Conservation (phyloP, 2,113 vertebrate genomes). For the Ovis canadensis region DNA sequence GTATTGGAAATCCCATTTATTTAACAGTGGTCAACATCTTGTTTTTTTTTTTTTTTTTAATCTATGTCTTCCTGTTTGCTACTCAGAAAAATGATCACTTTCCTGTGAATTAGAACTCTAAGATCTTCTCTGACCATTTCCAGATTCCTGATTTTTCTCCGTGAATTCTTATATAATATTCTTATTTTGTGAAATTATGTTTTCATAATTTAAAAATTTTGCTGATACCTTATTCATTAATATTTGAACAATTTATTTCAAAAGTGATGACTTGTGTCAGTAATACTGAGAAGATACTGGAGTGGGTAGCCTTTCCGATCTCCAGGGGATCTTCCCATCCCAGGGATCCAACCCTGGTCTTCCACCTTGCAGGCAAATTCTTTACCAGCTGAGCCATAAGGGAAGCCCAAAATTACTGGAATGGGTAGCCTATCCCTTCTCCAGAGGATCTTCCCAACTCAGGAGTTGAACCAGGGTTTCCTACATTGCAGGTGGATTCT, state of each 20-base stretch:
- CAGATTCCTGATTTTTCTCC: background rate
- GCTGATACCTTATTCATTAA: background rate
- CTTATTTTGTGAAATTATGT: background rate
- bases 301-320: background rate
- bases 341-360: background rate
- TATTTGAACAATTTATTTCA: background rate
- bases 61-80: background rate
- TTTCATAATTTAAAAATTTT: background rate
- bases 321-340: background rate
- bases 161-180: background rate
- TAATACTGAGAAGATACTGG: background rate
- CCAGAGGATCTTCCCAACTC: background rate
- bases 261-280: background rate
- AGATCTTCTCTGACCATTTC: background rate
- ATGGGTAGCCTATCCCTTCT: background rate
- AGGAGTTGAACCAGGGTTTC: background rate
- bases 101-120: background rate
- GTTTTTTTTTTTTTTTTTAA: background rate
- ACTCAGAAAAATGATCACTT: background rate
- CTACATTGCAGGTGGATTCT: background rate
- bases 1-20: background rate
- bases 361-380: background rate
- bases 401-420: background rate
- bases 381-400: background rate
- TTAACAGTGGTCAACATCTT: background rate